Base-by-base conservation (phyloP, 1,140 invertebrate genomes). In the Aphidius gifuensis region DNA sequence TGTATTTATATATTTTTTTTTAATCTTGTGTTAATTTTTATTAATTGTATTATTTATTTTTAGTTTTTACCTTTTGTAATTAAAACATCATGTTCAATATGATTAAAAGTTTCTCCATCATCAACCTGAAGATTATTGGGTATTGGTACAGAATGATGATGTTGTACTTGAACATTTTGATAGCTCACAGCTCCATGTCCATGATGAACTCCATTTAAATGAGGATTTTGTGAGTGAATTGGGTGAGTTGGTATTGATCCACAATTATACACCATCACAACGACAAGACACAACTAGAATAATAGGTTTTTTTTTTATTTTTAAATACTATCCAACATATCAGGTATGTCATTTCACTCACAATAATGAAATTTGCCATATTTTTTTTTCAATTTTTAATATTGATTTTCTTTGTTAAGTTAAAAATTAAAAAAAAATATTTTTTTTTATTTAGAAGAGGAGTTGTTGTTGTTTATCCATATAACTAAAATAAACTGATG, bases 121-220 rank as follows among this genome's bases (percentile, higher is more conserved):
- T 68, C 62, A 55, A 67, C 62, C n/a, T 64, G 64, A 5, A 68
- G 68, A 55, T 74, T 56, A 3, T 59, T 66, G 0, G 71, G 64
- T 56, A 74, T 57, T 50, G 69, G 62, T 21, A 72, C 60, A 23
- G 66, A 67, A n/a, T 58, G 65, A 32, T 70, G 69, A 63, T 70
- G 71, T 53, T 76, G 61, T 11, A 73, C 58, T 21, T 72, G 60
- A 16, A 74, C 71, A 38, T 73, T 74, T 58, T 75, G 75, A 66
- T 77, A 78, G 66, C 75, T 76, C 44, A 71, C 74, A 38, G 77
- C 74, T 46, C 75, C 74, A 32, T 73, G 69, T 3, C 73, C 71
- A 49, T 75, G 76, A 69, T 78, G 68, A 46, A 74, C 64, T 5
- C 71, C 60, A 21, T 68, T 71, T n/a, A 73, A 74, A 65, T 73